Percentiles rank a stretch among this genome's conserved stretches.
Conservation (phyloP, 2,888 invertebrate species). For the Dasysyrphus tricinctus region DNA sequence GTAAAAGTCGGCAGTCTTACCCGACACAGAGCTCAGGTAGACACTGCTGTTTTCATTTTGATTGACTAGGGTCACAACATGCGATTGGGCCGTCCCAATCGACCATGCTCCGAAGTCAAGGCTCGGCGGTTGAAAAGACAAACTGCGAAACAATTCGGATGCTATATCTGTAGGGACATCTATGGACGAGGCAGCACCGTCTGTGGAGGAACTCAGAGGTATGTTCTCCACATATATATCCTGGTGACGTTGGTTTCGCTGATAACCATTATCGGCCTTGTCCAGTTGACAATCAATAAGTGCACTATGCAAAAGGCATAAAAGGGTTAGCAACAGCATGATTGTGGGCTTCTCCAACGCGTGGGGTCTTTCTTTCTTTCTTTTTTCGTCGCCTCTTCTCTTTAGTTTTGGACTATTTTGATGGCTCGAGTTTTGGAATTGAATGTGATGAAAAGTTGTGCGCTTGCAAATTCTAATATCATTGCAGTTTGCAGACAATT, state of each 20-base stretch:
- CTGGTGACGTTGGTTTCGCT: slow-evolving; percentile 60
- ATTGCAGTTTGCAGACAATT: slow-evolving; percentile 57
- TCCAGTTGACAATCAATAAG: slow-evolving; percentile 69
- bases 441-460: slow-evolving; percentile 55
- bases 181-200: slow-evolving; percentile 21
- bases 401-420: slow-evolving; percentile 44
- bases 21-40: slow-evolving; percentile 96
- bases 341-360: slow-evolving; percentile 30
- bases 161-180: slow-evolving; percentile 50
- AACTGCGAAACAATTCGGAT: slow-evolving; percentile 79
- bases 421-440: slow-evolving; percentile 46
- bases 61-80: slow-evolving; percentile 94
- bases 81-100: slow-evolving; percentile 93
- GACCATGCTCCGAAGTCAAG: slow-evolving; percentile 87
- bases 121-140: slow-evolving; percentile 84
- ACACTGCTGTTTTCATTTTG: slow-evolving; percentile 93
- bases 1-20: slow-evolving; percentile 97
- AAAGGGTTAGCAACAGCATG: slow-evolving; percentile 66
- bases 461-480: slow-evolving; percentile 65
- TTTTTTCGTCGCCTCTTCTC: slow-evolving; percentile 13
- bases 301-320: slow-evolving; percentile 70
- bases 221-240: slow-evolving; percentile 59
- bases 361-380: slow-evolving; percentile 46
- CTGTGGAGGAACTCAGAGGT: slow-evolving; percentile 37
- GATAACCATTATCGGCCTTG: slow-evolving; percentile 60